These are phyloP conservation scores for Fissipunctia ypsillon DNA, from an alignment of 2,888 invertebrate genomes.

Conservation along the genomic window DNA sequence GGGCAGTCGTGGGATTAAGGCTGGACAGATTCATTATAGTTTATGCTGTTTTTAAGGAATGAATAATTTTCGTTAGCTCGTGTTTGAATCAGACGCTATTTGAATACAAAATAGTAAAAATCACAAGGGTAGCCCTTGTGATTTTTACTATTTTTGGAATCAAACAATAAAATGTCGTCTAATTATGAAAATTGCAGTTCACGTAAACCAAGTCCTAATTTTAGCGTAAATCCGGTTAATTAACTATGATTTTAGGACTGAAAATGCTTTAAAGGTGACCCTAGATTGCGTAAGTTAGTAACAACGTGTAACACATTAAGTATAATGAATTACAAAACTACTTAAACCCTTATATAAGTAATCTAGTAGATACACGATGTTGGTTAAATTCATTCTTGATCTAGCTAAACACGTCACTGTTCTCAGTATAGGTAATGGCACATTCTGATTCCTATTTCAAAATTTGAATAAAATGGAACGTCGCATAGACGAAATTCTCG, in stretches of 20 bases:
- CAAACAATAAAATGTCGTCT: too few relatives aligned
- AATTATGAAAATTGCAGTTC: background rate
- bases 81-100: background rate
- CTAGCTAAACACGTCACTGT: background rate
- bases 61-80: background rate
- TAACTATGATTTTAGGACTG: background rate
- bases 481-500: background rate
- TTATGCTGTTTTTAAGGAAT: background rate
- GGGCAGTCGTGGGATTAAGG: constrained; percentile 16
- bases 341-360: background rate
- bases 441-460: constrained; percentile 6
- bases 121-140: too few relatives aligned
- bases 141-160: too few relatives aligned
- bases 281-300: background rate
- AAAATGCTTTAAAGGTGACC: background rate
- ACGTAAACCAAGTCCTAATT: background rate
- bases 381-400: background rate
- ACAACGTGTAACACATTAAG: background rate
- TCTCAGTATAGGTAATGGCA: background rate
- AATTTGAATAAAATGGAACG: constrained; percentile 10
- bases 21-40: background rate
- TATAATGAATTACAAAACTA: background rate
- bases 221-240: background rate
- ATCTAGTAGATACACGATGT: background rate
- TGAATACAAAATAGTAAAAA: background rate